These are phyloP conservation scores for Poeciliopsis presidionis DNA, from an alignment of 2,797 vertebrate genomes.

Conservation along the genomic window DNA sequence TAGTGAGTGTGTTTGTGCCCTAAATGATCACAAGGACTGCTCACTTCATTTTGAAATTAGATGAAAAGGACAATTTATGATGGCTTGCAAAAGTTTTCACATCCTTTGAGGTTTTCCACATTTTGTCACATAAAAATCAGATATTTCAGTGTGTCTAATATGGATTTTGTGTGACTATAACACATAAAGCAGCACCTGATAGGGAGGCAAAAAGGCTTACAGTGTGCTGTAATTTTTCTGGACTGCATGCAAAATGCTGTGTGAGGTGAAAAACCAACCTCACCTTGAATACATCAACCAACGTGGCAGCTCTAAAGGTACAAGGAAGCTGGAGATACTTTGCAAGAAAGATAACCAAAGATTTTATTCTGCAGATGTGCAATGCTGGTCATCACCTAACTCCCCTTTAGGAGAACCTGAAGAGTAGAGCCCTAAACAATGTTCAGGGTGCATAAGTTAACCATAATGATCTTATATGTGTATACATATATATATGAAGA, in stretches of 20 bases:
- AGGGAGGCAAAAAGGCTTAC: background rate
- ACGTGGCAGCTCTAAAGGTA: background rate
- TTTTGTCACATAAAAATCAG: background rate
- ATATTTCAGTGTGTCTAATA: background rate
- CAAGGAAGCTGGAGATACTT: background rate
- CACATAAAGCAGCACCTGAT: background rate
- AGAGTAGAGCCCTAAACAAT: conserved; percentile 11
- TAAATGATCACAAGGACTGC: conserved; percentile 45
- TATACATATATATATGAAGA: background rate
- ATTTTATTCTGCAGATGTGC: background rate
- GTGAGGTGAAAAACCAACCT: background rate
- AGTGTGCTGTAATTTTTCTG: no score
- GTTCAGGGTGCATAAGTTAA: conserved; percentile 57
- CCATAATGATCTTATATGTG: conserved; percentile 37
- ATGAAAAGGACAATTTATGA: background rate
- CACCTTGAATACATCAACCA: background rate
- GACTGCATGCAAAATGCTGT: no score
- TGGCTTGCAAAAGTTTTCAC: background rate
- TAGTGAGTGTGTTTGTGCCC: conserved; percentile 30
- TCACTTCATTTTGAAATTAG: conserved; percentile 25
- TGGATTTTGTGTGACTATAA: background rate
- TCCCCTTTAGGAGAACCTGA: conserved; percentile 30
- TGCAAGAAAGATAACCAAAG: background rate
- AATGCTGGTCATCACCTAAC: background rate
- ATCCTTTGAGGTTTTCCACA: background rate